Evolutionary conservation across 2,113 vertebrate species (phyloP).

Genomic region (Diadophis punctatus): DNA sequence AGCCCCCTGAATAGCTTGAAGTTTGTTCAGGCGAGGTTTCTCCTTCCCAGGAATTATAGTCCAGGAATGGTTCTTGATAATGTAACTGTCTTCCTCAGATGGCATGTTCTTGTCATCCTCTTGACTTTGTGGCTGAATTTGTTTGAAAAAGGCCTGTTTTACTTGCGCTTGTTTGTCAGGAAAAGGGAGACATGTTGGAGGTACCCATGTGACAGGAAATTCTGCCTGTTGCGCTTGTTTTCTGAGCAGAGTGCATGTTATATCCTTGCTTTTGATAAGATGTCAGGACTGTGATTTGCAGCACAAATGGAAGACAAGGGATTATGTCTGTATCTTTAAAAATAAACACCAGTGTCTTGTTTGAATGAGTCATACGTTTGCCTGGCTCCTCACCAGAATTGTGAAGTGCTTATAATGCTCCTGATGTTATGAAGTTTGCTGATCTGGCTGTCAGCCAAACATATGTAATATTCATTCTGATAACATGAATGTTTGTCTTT

Average conservation of each 20-base stretch:
- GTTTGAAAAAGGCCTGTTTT: neutral
- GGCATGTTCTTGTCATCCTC: neutral
- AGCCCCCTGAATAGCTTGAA: neutral
- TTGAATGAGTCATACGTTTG: constrained; percentile 7
- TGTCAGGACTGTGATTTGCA: neutral
- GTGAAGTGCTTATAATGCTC: neutral
- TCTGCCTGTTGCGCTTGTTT: neutral
- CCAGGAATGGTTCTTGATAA: neutral
- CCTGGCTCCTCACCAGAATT: constrained; percentile 1
- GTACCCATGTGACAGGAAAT: neutral
- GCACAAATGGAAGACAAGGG: neutral
- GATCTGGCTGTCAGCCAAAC: constrained; percentile 20
- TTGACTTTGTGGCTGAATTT: neutral
- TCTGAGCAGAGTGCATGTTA: neutral
- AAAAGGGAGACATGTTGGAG: neutral
- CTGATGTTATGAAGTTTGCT: constrained; percentile 16
- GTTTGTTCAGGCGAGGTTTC: neutral
- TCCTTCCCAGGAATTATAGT: neutral
- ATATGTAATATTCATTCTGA: constrained; percentile 14
- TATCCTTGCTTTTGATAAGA: neutral
- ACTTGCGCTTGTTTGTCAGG: neutral
- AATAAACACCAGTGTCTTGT: neutral
- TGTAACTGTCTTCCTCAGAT: neutral
- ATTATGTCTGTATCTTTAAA: neutral
- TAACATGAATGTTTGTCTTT: neutral